Evolutionary conservation across 1,140 invertebrate genomes (phyloP).

Genomic region (Tetramorium simillimum): DNA sequence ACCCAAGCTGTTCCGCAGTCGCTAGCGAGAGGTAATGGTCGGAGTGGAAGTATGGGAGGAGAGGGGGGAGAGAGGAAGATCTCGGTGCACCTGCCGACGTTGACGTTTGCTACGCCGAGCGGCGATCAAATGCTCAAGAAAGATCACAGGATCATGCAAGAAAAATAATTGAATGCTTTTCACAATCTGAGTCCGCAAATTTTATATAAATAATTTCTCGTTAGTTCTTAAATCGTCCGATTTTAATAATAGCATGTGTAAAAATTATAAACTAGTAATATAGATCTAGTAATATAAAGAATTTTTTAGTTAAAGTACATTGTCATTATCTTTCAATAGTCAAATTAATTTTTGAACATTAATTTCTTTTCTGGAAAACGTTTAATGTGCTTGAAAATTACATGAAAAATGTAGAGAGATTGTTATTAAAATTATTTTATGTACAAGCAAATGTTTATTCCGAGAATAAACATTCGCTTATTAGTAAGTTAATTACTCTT

Average conservation of each 20-base stretch:
- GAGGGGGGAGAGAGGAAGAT: slow-evolving; percentile 43
- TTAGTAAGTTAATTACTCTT: background rate
- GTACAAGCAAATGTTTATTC: background rate
- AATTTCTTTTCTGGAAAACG: background rate
- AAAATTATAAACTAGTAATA: slow-evolving; percentile 3
- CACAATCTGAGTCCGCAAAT: too few relatives aligned
- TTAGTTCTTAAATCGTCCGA: background rate
- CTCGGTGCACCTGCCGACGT: slow-evolving; percentile 68
- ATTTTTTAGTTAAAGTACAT: background rate
- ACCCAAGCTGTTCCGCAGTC: slow-evolving; percentile 46
- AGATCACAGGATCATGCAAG: background rate
- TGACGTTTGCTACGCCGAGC: slow-evolving; percentile 48
- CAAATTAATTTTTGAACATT: background rate
- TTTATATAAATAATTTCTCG: background rate
- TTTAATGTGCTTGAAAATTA: background rate
- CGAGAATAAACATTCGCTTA: background rate
- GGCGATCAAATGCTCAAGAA: slow-evolving; percentile 26
- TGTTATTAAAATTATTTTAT: slow-evolving; percentile 1
- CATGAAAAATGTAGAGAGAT: background rate
- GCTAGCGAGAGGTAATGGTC: slow-evolving; percentile 49
- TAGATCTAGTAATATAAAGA: background rate
- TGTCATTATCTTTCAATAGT: background rate
- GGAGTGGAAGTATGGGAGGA: background rate
- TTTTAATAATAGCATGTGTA: background rate
- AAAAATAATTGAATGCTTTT: background rate